Evolutionary conservation across 2,113 vertebrate genomes (phyloP).

Genomic region (Gracilinanus agilis): DNA sequence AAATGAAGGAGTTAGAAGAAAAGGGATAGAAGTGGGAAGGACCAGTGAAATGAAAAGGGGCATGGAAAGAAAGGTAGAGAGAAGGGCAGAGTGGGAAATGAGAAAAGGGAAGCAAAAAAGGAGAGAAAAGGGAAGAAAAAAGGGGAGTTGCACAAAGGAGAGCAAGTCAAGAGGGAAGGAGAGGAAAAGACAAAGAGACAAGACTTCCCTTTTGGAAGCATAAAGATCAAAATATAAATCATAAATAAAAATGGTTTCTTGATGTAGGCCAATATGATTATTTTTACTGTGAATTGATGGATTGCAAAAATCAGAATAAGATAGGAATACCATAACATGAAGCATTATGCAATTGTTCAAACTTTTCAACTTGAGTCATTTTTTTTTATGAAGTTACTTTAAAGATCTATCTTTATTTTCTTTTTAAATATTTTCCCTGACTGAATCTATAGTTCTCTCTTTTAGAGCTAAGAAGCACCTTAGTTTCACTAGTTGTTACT

Average conservation of each 20-base stretch:
- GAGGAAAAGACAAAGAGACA: not conserved
- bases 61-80: not conserved
- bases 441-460: not conserved
- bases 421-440: not conserved
- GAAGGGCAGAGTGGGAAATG: not conserved
- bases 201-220: not conserved
- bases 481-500: constrained; percentile 59
- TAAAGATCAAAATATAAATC: not conserved
- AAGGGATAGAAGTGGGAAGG: not conserved
- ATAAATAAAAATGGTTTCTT: not conserved
- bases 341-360: constrained; percentile 57
- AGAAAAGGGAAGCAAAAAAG: not conserved
- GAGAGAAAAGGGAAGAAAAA: too few relatives aligned
- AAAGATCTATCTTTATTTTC: not conserved
- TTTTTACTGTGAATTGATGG: constrained; percentile 25
- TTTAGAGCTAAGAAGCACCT: not conserved
- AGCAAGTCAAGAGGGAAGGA: not conserved
- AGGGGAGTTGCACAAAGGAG: too few relatives aligned
- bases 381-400: constrained; percentile 33
- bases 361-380: constrained; percentile 39
- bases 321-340: not conserved
- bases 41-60: not conserved
- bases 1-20: not conserved
- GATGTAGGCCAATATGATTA: not conserved
- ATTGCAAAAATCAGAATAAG: constrained; percentile 36